Evolutionary conservation across 2,888 invertebrate species (phyloP).

Genomic region (Lucinisca nassula): DNA sequence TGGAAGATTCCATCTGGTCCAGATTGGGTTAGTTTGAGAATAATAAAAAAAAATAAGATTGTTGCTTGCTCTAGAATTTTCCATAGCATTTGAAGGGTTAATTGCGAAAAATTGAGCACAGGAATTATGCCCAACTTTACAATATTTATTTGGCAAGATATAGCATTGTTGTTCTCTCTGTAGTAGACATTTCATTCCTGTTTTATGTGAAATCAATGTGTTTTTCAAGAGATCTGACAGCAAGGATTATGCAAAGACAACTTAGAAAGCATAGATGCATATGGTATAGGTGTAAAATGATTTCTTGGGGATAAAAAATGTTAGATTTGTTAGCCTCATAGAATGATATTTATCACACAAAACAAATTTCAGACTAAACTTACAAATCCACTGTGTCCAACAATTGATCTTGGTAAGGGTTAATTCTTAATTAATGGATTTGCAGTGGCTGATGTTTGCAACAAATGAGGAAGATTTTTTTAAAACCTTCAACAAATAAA

Average conservation of each 20-base stretch:
- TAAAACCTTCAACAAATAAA: too few species aligned
- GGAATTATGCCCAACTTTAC: neutral
- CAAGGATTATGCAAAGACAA: neutral
- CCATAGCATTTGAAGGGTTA: too few species aligned
- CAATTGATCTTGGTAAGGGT: neutral
- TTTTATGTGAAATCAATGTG: constrained; percentile 12
- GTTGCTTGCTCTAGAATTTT: too few species aligned
- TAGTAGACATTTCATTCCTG: neutral
- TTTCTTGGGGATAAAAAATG: neutral
- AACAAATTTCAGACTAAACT: neutral
- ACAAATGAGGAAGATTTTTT: too few species aligned
- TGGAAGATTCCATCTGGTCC: too few species aligned
- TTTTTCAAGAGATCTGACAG: constrained; percentile 3
- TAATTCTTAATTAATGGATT: too few species aligned
- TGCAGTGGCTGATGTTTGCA: too few species aligned
- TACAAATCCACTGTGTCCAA: neutral
- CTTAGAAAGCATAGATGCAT: neutral
- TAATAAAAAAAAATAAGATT: too few species aligned
- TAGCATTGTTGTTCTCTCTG: neutral
- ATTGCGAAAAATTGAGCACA: too few species aligned
- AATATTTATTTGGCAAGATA: constrained; percentile 7
- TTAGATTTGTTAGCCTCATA: neutral
- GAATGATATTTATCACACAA: neutral
- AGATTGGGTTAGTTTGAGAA: too few species aligned
- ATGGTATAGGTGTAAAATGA: neutral